Conservation (phyloP, 2,888 invertebrate genomes). For the Drosophila differens region DNA sequence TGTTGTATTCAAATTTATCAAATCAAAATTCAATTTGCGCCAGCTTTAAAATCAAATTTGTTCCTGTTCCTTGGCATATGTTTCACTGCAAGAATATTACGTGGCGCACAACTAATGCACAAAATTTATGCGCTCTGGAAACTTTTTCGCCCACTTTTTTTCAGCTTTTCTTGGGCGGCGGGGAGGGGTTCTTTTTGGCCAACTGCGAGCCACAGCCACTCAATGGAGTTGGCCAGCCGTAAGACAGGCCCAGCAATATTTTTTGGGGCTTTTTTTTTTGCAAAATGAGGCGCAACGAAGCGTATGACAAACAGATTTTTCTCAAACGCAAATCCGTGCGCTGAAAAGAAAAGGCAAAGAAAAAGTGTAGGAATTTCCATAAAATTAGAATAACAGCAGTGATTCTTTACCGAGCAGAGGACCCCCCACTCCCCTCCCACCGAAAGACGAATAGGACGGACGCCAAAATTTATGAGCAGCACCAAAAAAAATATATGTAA, state of each 20-base stretch:
- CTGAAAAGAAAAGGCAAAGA: conserved; percentile 70
- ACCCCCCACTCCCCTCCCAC: conserved; percentile 4
- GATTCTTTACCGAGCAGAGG: conserved; percentile 69
- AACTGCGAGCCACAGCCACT: conserved; percentile 64
- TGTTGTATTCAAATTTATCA: conserved; percentile 36
- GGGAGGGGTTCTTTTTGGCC: conserved; percentile 13
- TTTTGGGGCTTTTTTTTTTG: conserved; percentile 35
- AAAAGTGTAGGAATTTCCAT: conserved; percentile 81
- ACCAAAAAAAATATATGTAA: conserved; percentile 61
- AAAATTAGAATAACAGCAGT: conserved; percentile 82
- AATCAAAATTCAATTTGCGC: conserved; percentile 76
- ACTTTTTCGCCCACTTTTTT: conserved; percentile 50
- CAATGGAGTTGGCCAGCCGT: conserved; percentile 57
- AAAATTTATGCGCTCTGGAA: conserved; percentile 78
- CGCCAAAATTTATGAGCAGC: conserved; percentile 75
- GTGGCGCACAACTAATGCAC: conserved; percentile 77
- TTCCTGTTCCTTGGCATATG: conserved; percentile 60
- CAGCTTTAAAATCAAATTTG: conserved; percentile 74
- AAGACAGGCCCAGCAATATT: conserved; percentile 70
- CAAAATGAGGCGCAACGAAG: conserved; percentile 82
- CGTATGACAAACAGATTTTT: conserved; percentile 82
- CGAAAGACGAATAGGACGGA: conserved; percentile 42
- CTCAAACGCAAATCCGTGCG: conserved; percentile 80
- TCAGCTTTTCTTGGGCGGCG: not conserved
- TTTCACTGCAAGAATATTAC: conserved; percentile 68